Conservation (phyloP, 2,797 vertebrate species). For the Meda fulgida region DNA sequence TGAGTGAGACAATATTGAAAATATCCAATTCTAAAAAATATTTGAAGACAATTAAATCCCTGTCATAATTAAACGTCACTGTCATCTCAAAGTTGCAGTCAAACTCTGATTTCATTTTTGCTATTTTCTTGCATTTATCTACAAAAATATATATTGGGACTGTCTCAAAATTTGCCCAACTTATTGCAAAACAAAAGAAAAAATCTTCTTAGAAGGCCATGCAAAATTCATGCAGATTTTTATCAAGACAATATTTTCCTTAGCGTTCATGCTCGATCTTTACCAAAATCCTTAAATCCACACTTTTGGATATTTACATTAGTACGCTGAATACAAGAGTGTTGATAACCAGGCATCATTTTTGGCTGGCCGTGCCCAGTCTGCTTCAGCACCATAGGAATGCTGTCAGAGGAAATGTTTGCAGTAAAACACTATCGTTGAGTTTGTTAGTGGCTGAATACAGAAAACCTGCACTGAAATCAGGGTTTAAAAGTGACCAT, state of each 20-base stretch:
- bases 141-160: slow-evolving; percentile 79
- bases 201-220: slow-evolving; percentile 77
- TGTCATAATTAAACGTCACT: slow-evolving; percentile 5
- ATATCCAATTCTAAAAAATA: slow-evolving; percentile 23
- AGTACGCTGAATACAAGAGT: slow-evolving; percentile 23
- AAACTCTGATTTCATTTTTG: slow-evolving; percentile 37
- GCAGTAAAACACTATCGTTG: slow-evolving; percentile 28
- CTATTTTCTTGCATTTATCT: slow-evolving; percentile 68
- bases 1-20: slow-evolving; percentile 22
- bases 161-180: slow-evolving; percentile 59
- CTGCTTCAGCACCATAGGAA: too few relatives aligned
- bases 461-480: slow-evolving; percentile 27
- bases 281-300: slow-evolving; percentile 29
- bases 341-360: background rate
- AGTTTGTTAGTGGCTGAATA: slow-evolving; percentile 34
- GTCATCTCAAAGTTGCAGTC: slow-evolving; percentile 22
- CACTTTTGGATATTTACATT: slow-evolving; percentile 55
- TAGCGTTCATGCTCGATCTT: slow-evolving; percentile 56
- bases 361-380: slow-evolving; percentile 30
- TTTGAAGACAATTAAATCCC: background rate
- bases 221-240: slow-evolving; percentile 78
- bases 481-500: slow-evolving; percentile 18
- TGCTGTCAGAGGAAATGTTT: background rate
- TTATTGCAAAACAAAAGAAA: slow-evolving; percentile 64
- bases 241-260: slow-evolving; percentile 53